A percentile compares a stretch with the other conserved stretches of the same genome.
Evolutionary conservation across 2,888 invertebrate genomes (phyloP).

Genomic region (Trichacis sp.): DNA sequence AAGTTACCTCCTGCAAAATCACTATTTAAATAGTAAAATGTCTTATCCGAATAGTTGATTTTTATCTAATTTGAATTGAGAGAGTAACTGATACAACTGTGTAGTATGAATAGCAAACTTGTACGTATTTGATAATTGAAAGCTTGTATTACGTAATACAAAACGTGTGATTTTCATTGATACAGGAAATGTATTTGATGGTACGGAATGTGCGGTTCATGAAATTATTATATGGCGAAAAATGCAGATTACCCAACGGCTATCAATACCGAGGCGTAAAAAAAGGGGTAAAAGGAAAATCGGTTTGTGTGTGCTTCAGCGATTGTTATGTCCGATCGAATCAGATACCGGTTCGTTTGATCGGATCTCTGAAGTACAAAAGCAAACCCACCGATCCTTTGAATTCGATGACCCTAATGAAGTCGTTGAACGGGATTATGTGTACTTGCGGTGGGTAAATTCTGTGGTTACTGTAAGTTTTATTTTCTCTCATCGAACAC

Average conservation of each 20-base stretch:
- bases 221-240: no score
- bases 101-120: no score
- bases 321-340: slow-evolving; percentile 56
- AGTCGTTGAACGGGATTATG: slow-evolving; percentile 22
- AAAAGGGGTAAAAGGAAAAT: slow-evolving; percentile 37
- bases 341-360: slow-evolving; percentile 56
- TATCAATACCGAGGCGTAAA: slow-evolving; percentile 14
- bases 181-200: no score
- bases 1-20: no score
- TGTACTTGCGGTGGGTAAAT: slow-evolving; percentile 4
- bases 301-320: slow-evolving; percentile 47
- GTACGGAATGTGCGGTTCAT: no score
- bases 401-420: slow-evolving; percentile 22
- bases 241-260: slow-evolving; percentile 17
- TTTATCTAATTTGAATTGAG: no score
- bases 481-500: not conserved
- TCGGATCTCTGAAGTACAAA: slow-evolving; percentile 53
- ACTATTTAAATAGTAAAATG: no score
- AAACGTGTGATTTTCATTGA: no score
- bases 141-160: no score
- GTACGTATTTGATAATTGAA: no score
- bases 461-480: slow-evolving; percentile 1
- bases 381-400: slow-evolving; percentile 48
- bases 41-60: no score
- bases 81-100: no score